These are phyloP conservation scores for pig (Sus scrofa) DNA, from an alignment of 2,113 vertebrate genomes.

Conservation along the genomic window T2T-Sscrofa CM000826.6:77277501-77278000, in stretches of 20 bases:
- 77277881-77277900: not conserved
- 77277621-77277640: not conserved
- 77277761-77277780: not conserved
- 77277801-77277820: not conserved
- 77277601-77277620: not conserved
- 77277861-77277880: not conserved
- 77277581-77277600: not conserved
- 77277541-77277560: constrained; percentile 7
- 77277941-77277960: not conserved
- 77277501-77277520: not conserved
- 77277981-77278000: constrained; percentile 24
- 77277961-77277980: constrained; percentile 33
- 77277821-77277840: not conserved
- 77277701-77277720: constrained; percentile 16
- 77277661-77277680: constrained; percentile 6
- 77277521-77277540: not conserved
- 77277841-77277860: not conserved
- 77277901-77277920: not conserved
- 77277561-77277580: not conserved
- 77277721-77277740: not conserved
- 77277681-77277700: not conserved
- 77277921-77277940: not conserved
- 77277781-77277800: not conserved
- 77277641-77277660: not conserved
- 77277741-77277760: not conserved